A percentile compares a stretch with the other conserved stretches of the same genome.
These are phyloP conservation scores for Sebastolobus alascanus DNA, from an alignment of 2,797 vertebrate species.

Conservation along the genomic window DNA sequence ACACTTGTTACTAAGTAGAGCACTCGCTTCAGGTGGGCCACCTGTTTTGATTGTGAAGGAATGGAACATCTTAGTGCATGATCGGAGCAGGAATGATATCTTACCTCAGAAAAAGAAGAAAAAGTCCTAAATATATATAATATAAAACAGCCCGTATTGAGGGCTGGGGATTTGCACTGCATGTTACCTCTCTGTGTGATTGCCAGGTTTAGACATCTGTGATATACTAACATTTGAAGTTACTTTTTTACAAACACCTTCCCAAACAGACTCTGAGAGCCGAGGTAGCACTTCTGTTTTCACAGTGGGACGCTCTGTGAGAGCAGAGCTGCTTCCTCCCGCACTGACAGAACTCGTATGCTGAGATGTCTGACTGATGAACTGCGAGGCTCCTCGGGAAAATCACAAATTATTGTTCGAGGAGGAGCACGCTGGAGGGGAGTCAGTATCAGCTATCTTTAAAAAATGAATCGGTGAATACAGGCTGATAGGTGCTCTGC, in stretches of 20 bases:
- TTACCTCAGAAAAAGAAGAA: neutral
- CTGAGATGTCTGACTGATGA: slow-evolving; percentile 48
- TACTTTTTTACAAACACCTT: slow-evolving; percentile 41
- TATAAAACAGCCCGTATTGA: neutral
- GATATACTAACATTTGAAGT: slow-evolving; percentile 9
- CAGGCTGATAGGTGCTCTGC: slow-evolving; percentile 7
- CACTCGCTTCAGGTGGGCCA: neutral
- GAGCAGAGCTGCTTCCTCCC: slow-evolving; percentile 25
- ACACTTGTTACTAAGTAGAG: neutral
- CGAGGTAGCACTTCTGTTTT: slow-evolving; percentile 43
- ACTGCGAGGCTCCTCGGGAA: slow-evolving; percentile 37
- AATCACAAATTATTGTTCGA: slow-evolving; percentile 41
- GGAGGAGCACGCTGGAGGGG: slow-evolving; percentile 26
- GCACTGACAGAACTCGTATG: slow-evolving; percentile 17
- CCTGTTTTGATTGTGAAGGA: neutral
- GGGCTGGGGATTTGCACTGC: neutral
- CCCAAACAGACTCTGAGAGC: slow-evolving; percentile 14
- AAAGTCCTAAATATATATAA: neutral
- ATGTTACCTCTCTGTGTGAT: neutral
- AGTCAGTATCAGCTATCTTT: slow-evolving; percentile 31
- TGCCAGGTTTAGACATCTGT: slow-evolving; percentile 18
- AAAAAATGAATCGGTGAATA: slow-evolving; percentile 34
- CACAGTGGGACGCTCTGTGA: slow-evolving; percentile 14
- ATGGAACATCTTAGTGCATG: neutral
- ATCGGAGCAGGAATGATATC: neutral